phyloP scores from a whole-genome alignment of 2,113 vertebrate genomes.

The Pristiophorus japonicus region DNA sequence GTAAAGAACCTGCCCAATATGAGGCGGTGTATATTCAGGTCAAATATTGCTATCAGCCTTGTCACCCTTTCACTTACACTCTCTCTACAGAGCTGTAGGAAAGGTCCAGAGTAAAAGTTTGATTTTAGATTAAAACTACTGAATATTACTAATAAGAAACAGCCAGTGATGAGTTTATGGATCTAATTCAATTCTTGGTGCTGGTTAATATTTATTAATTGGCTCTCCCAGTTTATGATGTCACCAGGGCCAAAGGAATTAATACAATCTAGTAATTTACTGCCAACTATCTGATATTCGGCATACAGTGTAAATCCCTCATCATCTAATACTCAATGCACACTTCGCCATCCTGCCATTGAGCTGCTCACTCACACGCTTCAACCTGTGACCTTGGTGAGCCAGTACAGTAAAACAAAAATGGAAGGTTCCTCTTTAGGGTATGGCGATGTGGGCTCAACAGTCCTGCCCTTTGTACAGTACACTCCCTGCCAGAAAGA shows the following conservation, averaged over 20 bases:
- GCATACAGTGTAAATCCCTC: background rate
- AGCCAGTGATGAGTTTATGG: background rate
- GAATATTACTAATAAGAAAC: no score
- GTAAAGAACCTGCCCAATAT: background rate
- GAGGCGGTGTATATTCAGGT: background rate
- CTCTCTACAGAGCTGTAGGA: background rate
- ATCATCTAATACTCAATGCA: background rate
- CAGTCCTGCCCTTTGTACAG: conserved; percentile 34
- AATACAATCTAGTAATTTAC: background rate
- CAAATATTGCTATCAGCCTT: background rate
- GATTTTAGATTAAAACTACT: background rate
- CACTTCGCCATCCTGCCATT: background rate
- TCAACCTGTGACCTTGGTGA: conserved; percentile 37
- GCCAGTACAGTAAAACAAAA: conserved; percentile 29
- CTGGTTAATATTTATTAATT: background rate
- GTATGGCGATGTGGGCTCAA: conserved; percentile 4
- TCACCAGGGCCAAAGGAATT: background rate
- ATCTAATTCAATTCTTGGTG: background rate
- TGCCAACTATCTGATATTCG: background rate
- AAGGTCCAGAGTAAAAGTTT: background rate
- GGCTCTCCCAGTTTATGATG: background rate
- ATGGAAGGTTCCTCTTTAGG: conserved; percentile 34
- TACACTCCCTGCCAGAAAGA: conserved; percentile 26
- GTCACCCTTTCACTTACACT: background rate
- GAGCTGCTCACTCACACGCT: background rate